phyloP scores from a whole-genome alignment of 2,797 vertebrate species.

The Manis crassicaudata region DNA sequence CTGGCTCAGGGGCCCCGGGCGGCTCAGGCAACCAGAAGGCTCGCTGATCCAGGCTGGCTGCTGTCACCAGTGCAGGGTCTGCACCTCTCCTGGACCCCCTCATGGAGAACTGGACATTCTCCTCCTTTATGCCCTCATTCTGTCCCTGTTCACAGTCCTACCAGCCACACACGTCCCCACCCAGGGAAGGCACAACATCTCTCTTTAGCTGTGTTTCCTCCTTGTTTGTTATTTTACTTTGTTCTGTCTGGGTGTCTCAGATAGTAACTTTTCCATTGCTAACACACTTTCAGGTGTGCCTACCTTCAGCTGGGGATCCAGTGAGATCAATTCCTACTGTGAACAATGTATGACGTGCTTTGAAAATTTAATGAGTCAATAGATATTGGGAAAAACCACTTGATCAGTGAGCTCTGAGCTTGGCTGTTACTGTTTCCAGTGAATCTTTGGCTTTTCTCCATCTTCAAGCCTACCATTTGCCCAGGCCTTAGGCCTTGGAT shows the following conservation, averaged over 20 bases:
- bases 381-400: background rate
- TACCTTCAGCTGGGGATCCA: background rate
- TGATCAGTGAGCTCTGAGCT: background rate
- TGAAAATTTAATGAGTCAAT: background rate
- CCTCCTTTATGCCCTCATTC: background rate
- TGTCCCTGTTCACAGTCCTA: background rate
- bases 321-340: background rate
- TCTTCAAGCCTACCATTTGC: background rate
- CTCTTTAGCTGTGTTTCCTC: background rate
- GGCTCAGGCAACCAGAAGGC: background rate
- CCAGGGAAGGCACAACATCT: background rate
- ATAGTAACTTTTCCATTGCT: background rate
- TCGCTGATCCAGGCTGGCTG: background rate
- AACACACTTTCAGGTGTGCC: background rate
- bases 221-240: background rate
- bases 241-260: background rate
- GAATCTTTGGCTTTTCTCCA: background rate
- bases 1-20: background rate
- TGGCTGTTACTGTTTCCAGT: background rate
- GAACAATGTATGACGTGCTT: background rate
- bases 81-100: background rate
- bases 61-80: background rate
- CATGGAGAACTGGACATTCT: background rate
- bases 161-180: accelerated
- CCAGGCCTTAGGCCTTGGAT: background rate